Evolutionary conservation across 1,140 invertebrate genomes (phyloP).

Genomic region (Leptonema lineaticorne): DNA sequence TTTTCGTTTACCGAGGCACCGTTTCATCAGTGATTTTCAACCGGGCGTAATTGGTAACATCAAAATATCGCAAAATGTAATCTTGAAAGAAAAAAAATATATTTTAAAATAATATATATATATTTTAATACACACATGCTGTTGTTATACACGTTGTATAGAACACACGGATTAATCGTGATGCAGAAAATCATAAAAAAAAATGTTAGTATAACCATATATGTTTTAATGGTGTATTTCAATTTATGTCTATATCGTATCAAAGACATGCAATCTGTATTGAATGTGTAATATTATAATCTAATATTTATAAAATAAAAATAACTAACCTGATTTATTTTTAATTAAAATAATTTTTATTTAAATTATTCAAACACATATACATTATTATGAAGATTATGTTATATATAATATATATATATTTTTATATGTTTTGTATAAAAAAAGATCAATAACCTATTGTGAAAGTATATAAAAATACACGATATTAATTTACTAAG

Average conservation of each 20-base stretch:
- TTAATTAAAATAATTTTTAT: too few relatives aligned
- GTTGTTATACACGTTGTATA: not conserved
- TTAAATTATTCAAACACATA: too few relatives aligned
- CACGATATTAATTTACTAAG: too few relatives aligned
- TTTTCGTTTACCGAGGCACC: conserved; percentile 34
- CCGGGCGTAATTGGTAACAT: conserved; percentile 4
- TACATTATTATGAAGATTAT: too few relatives aligned
- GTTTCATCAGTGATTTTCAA: conserved; percentile 12
- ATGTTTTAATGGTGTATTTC: too few relatives aligned
- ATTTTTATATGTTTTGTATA: too few relatives aligned
- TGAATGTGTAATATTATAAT: not conserved
- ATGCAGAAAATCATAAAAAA: not conserved
- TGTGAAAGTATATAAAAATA: too few relatives aligned
- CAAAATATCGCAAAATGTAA: not conserved
- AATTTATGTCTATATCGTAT: conserved; percentile 1
- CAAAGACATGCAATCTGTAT: not conserved
- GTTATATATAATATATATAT: too few relatives aligned
- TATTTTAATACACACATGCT: not conserved
- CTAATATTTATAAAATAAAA: too few relatives aligned
- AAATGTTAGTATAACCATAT: too few relatives aligned
- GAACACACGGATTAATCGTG: not conserved
- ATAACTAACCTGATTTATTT: too few relatives aligned
- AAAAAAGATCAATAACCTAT: too few relatives aligned
- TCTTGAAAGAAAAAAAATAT: not conserved
- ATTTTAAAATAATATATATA: not conserved